These are phyloP conservation scores for Sanderia malayensis DNA, from an alignment of 30 jellyfish, hydroid and myxozoan species.

Conservation along the genomic window DNA sequence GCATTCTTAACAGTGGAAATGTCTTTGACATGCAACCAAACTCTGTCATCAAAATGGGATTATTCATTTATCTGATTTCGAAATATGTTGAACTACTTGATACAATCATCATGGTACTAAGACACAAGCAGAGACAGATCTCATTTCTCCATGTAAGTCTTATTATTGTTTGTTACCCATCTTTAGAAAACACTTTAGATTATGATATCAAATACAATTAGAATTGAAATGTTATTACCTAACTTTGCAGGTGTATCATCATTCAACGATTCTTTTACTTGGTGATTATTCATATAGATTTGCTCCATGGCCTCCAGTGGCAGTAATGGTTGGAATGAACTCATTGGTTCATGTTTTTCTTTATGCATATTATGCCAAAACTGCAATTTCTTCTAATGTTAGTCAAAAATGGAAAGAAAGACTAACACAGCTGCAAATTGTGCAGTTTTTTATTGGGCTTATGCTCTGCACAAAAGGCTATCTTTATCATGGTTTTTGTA, in stretches of 20 bases:
- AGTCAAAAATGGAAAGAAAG: slow-evolving; percentile 60
- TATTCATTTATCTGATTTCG: slow-evolving; percentile 56
- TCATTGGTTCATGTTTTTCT: slow-evolving; percentile 82
- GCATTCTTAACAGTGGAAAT: slow-evolving; percentile 43
- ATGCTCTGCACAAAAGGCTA: slow-evolving; percentile 65
- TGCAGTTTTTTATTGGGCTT: slow-evolving; percentile 71
- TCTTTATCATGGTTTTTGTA: slow-evolving; percentile 72
- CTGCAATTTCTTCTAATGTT: slow-evolving; percentile 48
- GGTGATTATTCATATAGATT: slow-evolving; percentile 64
- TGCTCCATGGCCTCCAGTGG: slow-evolving; percentile 85
- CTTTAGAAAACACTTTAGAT: no score
- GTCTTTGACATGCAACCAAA: slow-evolving; percentile 54
- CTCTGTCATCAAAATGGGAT: slow-evolving; percentile 29
- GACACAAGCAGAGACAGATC: slow-evolving; percentile 84
- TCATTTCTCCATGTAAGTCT: slow-evolving; percentile 81
- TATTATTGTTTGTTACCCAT: neutral
- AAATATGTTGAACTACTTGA: slow-evolving; percentile 86
- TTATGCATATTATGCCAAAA: slow-evolving; percentile 64
- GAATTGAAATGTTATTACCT: neutral
- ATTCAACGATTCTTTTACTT: slow-evolving; percentile 69
- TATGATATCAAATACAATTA: no score
- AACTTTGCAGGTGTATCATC: slow-evolving; percentile 77
- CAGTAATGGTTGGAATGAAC: slow-evolving; percentile 66
- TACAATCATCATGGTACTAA: slow-evolving; percentile 76
- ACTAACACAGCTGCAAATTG: slow-evolving; percentile 78